These are phyloP conservation scores for Drosophila macrospina DNA, from an alignment of 2,888 invertebrate species.

Conservation along the genomic window DNA sequence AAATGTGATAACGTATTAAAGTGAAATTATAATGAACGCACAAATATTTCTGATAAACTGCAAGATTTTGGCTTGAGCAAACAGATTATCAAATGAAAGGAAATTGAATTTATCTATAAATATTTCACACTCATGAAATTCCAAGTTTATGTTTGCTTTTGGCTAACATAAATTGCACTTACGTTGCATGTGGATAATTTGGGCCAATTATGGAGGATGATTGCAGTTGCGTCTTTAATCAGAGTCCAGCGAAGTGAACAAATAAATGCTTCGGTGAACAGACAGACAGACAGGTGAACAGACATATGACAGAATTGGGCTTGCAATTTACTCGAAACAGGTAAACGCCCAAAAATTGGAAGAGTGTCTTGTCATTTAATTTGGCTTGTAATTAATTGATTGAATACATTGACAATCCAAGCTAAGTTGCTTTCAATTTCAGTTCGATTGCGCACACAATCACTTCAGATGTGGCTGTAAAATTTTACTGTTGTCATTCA, in stretches of 20 bases:
- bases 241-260: constrained; percentile 9
- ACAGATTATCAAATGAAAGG: neutral
- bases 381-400: constrained; percentile 76
- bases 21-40: constrained; percentile 3
- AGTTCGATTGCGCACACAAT: constrained; percentile 24
- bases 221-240: constrained; percentile 29
- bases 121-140: constrained; percentile 10
- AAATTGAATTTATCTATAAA: constrained; percentile 9
- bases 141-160: neutral
- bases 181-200: constrained; percentile 18
- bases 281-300: constrained; percentile 6
- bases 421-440: constrained; percentile 58
- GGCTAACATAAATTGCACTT: constrained; percentile 26
- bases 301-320: constrained; percentile 16
- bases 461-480: constrained; percentile 64
- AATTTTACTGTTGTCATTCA: constrained; percentile 78
- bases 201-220: constrained; percentile 24
- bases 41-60: neutral
- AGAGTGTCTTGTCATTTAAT: constrained; percentile 56
- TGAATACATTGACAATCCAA: constrained; percentile 49
- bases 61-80: neutral
- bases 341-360: constrained; percentile 17
- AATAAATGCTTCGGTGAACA: constrained; percentile 17
- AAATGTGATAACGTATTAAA: constrained; percentile 8
- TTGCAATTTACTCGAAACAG: constrained; percentile 40